A percentile compares a stretch with the other conserved stretches of the same genome.
phyloP scores from a whole-genome alignment of 2,797 vertebrate genomes.

The Polyboroides typus region DNA sequence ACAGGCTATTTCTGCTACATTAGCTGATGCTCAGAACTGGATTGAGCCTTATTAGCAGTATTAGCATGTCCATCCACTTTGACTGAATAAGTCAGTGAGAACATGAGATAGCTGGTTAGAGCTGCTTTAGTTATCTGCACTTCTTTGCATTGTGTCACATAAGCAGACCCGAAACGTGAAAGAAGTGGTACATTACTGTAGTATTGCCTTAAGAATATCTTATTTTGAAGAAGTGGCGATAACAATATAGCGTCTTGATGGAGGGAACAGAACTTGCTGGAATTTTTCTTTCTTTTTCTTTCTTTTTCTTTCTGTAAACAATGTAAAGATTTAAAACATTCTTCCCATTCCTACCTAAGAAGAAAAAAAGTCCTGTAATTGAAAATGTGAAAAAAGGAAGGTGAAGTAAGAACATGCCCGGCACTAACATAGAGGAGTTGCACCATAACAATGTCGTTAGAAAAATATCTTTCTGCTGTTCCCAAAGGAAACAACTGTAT shows the following conservation, averaged over 20 bases:
- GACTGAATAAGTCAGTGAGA: background rate
- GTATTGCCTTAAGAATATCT: background rate
- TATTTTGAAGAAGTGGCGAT: background rate
- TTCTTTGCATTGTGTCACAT: background rate
- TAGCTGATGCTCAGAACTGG: background rate
- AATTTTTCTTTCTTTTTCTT: background rate
- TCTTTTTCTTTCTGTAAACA: background rate
- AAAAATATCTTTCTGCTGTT: background rate
- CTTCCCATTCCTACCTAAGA: no score
- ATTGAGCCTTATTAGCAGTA: background rate
- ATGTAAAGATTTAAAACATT: rapidly evolving
- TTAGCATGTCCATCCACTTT: background rate
- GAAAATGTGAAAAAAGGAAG: background rate
- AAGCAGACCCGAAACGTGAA: background rate
- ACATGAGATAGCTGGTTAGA: background rate
- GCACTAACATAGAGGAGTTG: background rate
- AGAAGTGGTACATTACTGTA: background rate
- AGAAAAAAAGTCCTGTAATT: background rate
- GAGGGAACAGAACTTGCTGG: background rate
- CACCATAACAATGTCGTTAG: background rate
- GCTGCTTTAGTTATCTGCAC: background rate
- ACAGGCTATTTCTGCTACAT: background rate
- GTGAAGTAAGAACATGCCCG: background rate
- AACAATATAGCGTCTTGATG: background rate
- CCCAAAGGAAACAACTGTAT: background rate